Evolutionary conservation across 2,113 vertebrate species (phyloP).

Genomic region (Periophthalmus modestus): DNA sequence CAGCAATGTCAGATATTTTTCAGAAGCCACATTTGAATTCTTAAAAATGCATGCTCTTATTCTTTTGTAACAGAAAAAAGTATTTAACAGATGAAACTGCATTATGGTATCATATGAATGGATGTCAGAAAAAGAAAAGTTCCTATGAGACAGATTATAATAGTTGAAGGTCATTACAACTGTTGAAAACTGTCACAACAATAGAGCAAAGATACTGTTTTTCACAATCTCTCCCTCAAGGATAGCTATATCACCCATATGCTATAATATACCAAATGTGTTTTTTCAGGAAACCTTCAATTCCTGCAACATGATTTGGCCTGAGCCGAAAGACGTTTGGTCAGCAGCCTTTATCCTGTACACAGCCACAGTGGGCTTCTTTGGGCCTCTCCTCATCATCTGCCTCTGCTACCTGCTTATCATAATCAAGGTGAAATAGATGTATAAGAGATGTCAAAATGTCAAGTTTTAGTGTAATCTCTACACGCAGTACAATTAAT

Average conservation of each 20-base stretch:
- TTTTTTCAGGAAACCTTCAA: slow-evolving; percentile 77
- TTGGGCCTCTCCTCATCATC: slow-evolving; percentile 89
- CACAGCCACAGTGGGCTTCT: slow-evolving; percentile 89
- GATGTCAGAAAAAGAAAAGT: background rate
- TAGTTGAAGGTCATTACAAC: background rate
- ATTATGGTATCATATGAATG: background rate
- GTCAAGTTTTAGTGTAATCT: background rate
- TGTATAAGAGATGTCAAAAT: background rate
- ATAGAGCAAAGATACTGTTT: background rate
- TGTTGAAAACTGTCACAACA: background rate
- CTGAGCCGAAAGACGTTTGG: slow-evolving; percentile 86
- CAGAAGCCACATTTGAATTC: background rate
- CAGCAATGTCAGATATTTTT: background rate
- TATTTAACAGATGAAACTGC: background rate
- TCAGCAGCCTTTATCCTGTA: slow-evolving; percentile 89
- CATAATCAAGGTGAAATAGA: slow-evolving; percentile 75
- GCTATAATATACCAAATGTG: background rate
- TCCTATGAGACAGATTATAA: background rate
- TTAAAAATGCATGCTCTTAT: too few species aligned
- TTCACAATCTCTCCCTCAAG: background rate
- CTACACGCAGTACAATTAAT: too few species aligned
- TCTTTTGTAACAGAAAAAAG: background rate
- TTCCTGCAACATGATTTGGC: slow-evolving; percentile 95
- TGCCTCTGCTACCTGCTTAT: slow-evolving; percentile 93
- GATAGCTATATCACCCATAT: background rate